Base-by-base conservation (phyloP, 2,888 invertebrate species). In the Ormyrus rosae region DNA sequence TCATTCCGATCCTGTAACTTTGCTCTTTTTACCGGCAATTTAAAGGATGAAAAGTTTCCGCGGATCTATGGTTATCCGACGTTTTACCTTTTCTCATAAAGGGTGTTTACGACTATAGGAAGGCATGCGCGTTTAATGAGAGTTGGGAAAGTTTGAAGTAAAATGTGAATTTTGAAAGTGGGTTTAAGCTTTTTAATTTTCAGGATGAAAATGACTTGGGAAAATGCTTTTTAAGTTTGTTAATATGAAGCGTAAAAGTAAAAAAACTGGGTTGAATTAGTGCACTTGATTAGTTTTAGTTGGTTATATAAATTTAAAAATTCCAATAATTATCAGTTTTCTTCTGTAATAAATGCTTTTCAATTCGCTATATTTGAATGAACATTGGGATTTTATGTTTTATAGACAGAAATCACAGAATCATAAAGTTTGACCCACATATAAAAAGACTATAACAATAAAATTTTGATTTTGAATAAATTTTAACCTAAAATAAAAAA, bases 51-150 rank as follows among this genome's bases (percentile, higher is more conserved):
- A 34, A 34, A 34, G 34, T 34, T n/a, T 7, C 7, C n/a, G 10
- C 34, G 19, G 46, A 46, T 10, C 46, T 9, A 7, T 10, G 61
- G 9, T 11, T n/a, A n/a, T n/a, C 13, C 2, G 63, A 64, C 50
- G 34, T 34, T 63, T 45, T 46, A 63, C 46, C n/a, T n/a, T 34
- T 11, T 3, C n/a, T n/a, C 46, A 45, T 46, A 63, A 63, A 63
- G 48, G n/a, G 48, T 63, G 63, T 63, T 63, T 63, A 63, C n/a
- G 63, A 48, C 48, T 63, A 63, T 63, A 48, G 48, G 63, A 45
- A 2, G 7, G 46, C 8, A 45, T 6, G 7, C 10, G 10, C 45
- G 46, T 10, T 46, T n/a, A 34, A 2, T 34, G 53, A 53, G 10
- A 53, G n/a, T 45, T n/a, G 48, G n/a, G 4, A 63, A 10, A 48